These are phyloP conservation scores for Equus quagga DNA, from an alignment of 2,113 vertebrate species.

Conservation along the genomic window DNA sequence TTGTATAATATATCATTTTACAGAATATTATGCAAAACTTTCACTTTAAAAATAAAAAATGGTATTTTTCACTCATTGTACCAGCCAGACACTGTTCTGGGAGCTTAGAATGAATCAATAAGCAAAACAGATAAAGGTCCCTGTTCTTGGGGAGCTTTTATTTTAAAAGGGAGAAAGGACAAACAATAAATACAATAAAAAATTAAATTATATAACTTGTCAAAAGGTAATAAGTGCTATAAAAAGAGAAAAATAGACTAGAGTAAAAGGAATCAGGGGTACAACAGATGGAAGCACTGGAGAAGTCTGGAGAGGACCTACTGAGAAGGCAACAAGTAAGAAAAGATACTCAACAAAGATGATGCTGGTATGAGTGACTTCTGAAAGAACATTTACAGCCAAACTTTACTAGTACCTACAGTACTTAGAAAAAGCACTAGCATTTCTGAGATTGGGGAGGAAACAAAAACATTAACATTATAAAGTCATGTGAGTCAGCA, in stretches of 20 bases:
- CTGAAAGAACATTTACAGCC: background rate
- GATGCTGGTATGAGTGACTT: background rate
- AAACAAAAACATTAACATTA: slow-evolving; percentile 23
- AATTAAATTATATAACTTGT: background rate
- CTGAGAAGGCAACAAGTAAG: background rate
- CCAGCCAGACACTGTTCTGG: background rate
- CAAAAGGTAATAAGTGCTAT: slow-evolving; percentile 14
- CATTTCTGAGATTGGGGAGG: background rate
- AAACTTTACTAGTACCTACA: background rate
- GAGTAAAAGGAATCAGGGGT: background rate
- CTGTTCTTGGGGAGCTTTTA: background rate
- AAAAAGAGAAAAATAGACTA: background rate
- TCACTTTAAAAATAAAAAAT: background rate
- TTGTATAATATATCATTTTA: background rate
- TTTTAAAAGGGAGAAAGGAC: background rate
- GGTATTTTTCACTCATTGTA: background rate
- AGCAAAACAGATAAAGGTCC: background rate
- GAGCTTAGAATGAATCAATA: background rate
- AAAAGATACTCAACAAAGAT: background rate
- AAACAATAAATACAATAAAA: background rate
- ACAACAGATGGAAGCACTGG: background rate
- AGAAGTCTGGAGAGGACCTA: background rate
- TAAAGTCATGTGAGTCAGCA: background rate
- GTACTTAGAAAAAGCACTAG: background rate
- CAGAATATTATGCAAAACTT: background rate